Conservation (phyloP, 2,113 vertebrate genomes). For the Fulica atra region DNA sequence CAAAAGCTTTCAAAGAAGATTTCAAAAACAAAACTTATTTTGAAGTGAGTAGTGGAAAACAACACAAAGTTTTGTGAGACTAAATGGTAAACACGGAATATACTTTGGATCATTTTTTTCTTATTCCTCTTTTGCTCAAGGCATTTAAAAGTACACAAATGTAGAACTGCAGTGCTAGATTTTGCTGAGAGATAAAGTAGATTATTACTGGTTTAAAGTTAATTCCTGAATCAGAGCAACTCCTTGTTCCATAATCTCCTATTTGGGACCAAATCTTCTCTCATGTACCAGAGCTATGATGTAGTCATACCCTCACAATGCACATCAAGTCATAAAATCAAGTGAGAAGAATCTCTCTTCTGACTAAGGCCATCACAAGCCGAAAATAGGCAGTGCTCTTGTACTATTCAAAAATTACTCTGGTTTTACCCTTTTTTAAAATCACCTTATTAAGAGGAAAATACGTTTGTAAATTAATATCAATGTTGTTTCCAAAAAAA, state of each 20-base stretch:
- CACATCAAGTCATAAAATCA: neutral
- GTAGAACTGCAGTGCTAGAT: neutral
- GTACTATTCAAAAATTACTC: neutral
- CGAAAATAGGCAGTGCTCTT: neutral
- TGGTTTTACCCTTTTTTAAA: neutral
- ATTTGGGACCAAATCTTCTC: neutral
- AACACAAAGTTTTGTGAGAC: neutral
- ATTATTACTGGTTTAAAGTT: neutral
- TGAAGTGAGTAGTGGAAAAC: neutral
- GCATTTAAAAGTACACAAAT: neutral
- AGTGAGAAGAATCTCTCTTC: neutral
- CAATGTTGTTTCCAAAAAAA: neutral
- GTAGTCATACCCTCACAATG: neutral
- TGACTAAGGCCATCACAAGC: neutral
- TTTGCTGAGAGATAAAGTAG: neutral
- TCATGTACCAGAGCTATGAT: neutral
- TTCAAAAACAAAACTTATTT: neutral
- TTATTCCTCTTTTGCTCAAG: neutral
- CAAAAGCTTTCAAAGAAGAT: neutral
- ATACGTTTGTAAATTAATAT: neutral
- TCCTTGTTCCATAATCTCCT: neutral
- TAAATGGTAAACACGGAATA: neutral
- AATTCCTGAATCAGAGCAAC: neutral
- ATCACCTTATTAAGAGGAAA: neutral
- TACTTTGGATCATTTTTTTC: neutral